phyloP scores from a whole-genome alignment of 2,797 vertebrate genomes.

The Esox masquinongy region DNA sequence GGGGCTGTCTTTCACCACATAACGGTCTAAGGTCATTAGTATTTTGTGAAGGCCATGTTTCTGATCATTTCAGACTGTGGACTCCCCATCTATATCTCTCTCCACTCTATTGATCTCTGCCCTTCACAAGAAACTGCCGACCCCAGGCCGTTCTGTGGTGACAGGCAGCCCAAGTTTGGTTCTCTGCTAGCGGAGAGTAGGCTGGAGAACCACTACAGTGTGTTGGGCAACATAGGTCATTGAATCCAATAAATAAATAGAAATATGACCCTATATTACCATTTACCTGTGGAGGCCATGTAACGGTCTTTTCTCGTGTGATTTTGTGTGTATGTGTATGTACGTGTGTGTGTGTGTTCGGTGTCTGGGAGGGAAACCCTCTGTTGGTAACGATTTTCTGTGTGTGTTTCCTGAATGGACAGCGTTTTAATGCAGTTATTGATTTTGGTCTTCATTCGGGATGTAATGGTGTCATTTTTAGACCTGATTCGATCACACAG shows the following conservation, averaged over 20 bases:
- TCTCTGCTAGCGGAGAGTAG: conserved; percentile 3
- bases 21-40: conserved; percentile 65
- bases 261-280: background rate
- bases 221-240: background rate
- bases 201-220: background rate
- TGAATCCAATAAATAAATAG: background rate
- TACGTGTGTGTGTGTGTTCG: background rate
- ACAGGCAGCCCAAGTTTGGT: conserved; percentile 34
- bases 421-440: conserved; percentile 31
- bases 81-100: conserved; percentile 58
- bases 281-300: background rate
- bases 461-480: conserved; percentile 33
- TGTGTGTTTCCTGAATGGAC: conserved; percentile 21
- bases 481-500: conserved; percentile 22
- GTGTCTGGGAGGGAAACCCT: background rate
- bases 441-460: conserved; percentile 36
- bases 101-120: conserved; percentile 49
- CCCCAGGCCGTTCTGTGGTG: too few relatives aligned
- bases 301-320: background rate
- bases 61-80: conserved; percentile 67
- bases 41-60: conserved; percentile 58
- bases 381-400: conserved; percentile 30
- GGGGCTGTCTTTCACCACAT: conserved; percentile 50
- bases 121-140: conserved; percentile 17
- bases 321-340: conserved; percentile 1